Base-by-base conservation (phyloP, 2,797 vertebrate species). In the Lutra lutra region DNA sequence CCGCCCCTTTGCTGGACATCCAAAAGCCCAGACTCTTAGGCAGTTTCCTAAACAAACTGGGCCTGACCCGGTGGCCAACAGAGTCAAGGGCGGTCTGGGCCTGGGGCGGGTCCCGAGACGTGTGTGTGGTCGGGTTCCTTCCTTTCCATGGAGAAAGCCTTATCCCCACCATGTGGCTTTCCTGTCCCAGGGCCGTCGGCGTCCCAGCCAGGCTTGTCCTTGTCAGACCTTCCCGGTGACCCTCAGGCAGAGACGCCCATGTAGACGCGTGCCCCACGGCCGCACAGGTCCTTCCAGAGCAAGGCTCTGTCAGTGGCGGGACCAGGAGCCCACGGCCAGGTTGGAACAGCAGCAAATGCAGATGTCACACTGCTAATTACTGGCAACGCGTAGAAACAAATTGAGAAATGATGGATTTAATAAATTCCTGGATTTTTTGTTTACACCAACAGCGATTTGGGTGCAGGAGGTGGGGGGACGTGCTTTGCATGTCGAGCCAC, bases 1-100 rank as follows among this genome's bases (percentile, higher is more conserved):
- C 23, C 3, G 7, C 7, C 75, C 38, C 38, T 9, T 29, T 11
- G 9, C 48, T 18, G 0, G 48, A 58, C 11, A 4, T 11, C 8
- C 62, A 20, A 3, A 56, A 15, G 13, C 27, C 35, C 46, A 25
- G 60, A 51, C 3, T 38, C 68, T 62, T 2, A 1, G 48, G n/a
- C 82, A 83, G 84, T 94, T 92, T 88, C 29, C 32, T 23, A 94
- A 93, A 48, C 77, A 86, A 94, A 92, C 86, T 83, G 86, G 84
- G 86, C 96, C 23, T 91, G 88, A 87, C 89, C 43, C 35, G 25
- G 93, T 0, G 70, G 70, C 70, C 95, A 51, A 64, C 82, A 94
- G 0, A 97, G 56, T 86, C 35, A 84, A 75, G 68, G 70, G 94
- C 7, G 0, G 1, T 46, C 68, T 21, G 7, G 17, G 70, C 3